Percentiles rank a stretch among this genome's conserved stretches.
phyloP scores from a whole-genome alignment of 2,888 invertebrate genomes.

The Scaptomyza reducta region DNA sequence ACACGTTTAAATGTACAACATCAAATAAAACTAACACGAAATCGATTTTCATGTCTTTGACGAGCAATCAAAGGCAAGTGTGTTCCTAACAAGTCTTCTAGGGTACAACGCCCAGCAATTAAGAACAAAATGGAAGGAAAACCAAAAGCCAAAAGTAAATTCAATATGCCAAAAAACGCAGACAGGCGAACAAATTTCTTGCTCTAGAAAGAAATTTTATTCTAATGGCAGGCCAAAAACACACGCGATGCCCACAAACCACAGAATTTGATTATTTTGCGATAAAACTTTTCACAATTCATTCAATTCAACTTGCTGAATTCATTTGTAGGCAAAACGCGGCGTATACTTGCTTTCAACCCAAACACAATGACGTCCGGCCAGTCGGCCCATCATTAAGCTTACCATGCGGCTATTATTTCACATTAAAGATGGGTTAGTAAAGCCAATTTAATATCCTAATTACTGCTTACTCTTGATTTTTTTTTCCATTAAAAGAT shows the following conservation, averaged over 20 bases:
- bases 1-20: conserved; percentile 24
- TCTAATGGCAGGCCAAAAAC: conserved; percentile 44
- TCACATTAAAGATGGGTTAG: not conserved
- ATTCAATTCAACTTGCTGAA: conserved; percentile 64
- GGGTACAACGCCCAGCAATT: conserved; percentile 16
- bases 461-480: not conserved
- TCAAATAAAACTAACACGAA: conserved; percentile 66
- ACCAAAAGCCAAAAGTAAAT: conserved; percentile 48
- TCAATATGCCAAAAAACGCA: conserved; percentile 51
- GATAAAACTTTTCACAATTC: conserved; percentile 75
- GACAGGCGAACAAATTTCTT: conserved; percentile 30
- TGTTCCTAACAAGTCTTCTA: conserved; percentile 37
- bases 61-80: conserved; percentile 55
- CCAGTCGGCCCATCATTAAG: not conserved
- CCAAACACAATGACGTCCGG: conserved; percentile 16
- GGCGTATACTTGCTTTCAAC: conserved; percentile 57
- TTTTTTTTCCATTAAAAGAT: not conserved
- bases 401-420: not conserved
- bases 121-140: conserved; percentile 5
- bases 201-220: conserved; percentile 39
- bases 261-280: conserved; percentile 70
- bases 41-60: conserved; percentile 67
- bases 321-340: conserved; percentile 18
- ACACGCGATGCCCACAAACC: conserved; percentile 66
- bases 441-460: not conserved